Percentiles rank a stretch among this genome's conserved stretches.
These are phyloP conservation scores for Ia io DNA, from an alignment of 2,113 vertebrate genomes.

Conservation along the genomic window DNA sequence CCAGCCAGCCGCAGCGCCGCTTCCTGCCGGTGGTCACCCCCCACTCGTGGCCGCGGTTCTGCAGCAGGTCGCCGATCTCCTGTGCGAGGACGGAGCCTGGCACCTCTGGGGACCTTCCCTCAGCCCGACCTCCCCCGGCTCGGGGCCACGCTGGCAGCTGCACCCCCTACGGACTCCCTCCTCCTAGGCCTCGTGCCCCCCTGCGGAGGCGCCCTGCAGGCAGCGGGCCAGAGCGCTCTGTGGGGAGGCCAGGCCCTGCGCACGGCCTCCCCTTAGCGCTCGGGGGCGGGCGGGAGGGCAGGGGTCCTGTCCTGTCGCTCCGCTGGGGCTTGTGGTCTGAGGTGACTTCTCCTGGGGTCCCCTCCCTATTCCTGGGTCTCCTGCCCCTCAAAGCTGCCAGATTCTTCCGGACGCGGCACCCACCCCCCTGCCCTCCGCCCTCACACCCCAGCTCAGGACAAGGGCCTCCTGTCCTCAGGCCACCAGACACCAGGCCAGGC, in stretches of 20 bases:
- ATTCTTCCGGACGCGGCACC: accelerated
- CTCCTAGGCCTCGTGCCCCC: background rate
- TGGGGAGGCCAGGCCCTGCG: background rate
- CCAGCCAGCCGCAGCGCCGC: constrained; percentile 96
- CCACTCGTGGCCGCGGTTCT: constrained; percentile 95
- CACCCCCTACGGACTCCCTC: background rate
- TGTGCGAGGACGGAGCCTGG: constrained; percentile 40
- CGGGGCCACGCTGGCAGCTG: too few species aligned
- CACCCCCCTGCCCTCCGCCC: too few species aligned
- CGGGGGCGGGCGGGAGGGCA: background rate
- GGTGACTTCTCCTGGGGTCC: background rate
- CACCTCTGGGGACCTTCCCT: background rate
- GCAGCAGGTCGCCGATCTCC: constrained; percentile 94
- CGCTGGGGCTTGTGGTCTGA: background rate
- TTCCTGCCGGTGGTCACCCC: constrained; percentile 98
- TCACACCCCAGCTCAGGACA: background rate
- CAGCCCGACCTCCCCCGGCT: background rate
- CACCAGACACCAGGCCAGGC: background rate
- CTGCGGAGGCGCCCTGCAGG: background rate
- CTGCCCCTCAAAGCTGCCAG: background rate
- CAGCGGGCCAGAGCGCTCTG: background rate
- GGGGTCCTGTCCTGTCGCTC: background rate
- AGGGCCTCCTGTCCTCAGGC: background rate
- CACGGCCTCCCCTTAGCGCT: background rate
- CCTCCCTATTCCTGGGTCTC: background rate